Percentiles rank a stretch among this genome's conserved stretches.
These are phyloP conservation scores for Pterostichus niger DNA, from an alignment of 2,888 invertebrate genomes.

Conservation along the genomic window DNA sequence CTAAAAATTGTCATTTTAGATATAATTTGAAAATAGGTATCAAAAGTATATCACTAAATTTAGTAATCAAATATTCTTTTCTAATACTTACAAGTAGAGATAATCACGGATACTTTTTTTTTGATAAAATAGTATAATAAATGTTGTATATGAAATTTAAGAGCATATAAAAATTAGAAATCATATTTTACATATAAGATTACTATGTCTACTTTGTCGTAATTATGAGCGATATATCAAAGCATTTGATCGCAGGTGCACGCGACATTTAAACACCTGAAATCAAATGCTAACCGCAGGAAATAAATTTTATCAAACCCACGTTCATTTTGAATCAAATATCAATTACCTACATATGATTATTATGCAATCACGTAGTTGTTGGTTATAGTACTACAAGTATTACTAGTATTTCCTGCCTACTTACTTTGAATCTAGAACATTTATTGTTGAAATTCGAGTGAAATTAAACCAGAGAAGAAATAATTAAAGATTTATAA, in stretches of 20 bases:
- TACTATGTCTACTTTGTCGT: not conserved
- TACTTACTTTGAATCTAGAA: slow-evolving; percentile 27
- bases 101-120: no score
- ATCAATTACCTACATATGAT: slow-evolving; percentile 45
- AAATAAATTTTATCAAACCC: slow-evolving; percentile 23
- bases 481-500: slow-evolving; percentile 36
- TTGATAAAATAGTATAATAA: no score
- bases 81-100: no score
- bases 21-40: no score
- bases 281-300: slow-evolving; percentile 43
- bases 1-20: no score
- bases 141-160: no score
- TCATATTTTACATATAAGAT: not conserved
- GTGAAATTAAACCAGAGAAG: not conserved
- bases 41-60: no score
- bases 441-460: slow-evolving; percentile 12
- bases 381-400: slow-evolving; percentile 8
- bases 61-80: no score
- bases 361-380: slow-evolving; percentile 17
- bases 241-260: slow-evolving; percentile 22
- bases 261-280: slow-evolving; percentile 20
- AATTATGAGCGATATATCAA: slow-evolving; percentile 22
- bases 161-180: no score
- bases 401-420: slow-evolving; percentile 22
- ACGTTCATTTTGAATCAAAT: slow-evolving; percentile 29